A percentile compares a stretch with the other conserved stretches of the same genome.
Evolutionary conservation across 2,888 invertebrate species (phyloP).

Genomic region (Trisateles emortualis): DNA sequence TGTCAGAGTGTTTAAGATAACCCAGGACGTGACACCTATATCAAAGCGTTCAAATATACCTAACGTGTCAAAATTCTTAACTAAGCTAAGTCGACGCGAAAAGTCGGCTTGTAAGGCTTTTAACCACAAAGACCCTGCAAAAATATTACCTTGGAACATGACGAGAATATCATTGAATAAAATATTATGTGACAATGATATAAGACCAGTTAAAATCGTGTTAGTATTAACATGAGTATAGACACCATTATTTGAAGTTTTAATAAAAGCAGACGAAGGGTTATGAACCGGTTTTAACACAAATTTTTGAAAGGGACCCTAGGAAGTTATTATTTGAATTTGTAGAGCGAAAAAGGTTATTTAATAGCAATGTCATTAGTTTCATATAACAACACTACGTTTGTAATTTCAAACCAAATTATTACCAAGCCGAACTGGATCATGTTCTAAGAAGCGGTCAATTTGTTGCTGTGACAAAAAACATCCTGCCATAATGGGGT

Average conservation of each 20-base stretch:
- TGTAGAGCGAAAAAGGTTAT: constrained; percentile 9
- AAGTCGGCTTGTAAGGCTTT: constrained; percentile 35
- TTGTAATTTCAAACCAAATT: constrained; percentile 49
- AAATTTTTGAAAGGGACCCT: constrained; percentile 8
- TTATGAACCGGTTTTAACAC: neutral
- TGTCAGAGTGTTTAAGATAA: constrained; percentile 70
- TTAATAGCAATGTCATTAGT: constrained; percentile 30
- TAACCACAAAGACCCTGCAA: constrained; percentile 29
- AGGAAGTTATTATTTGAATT: constrained; percentile 26
- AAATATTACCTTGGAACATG: constrained; percentile 37
- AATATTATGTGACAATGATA: neutral
- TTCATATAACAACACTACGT: constrained; percentile 21
- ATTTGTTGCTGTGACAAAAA: constrained; percentile 71
- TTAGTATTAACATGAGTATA: neutral
- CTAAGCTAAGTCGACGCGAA: constrained; percentile 42
- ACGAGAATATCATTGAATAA: constrained; percentile 20
- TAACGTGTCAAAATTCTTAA: constrained; percentile 60
- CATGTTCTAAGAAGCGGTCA: constrained; percentile 68
- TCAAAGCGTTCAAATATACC: constrained; percentile 58
- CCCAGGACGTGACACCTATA: constrained; percentile 68
- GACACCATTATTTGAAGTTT: neutral
- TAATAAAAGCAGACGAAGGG: neutral
- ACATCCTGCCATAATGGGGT: constrained; percentile 65
- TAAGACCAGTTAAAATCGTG: neutral
- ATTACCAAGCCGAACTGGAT: constrained; percentile 55